Evolutionary conservation across 1,140 invertebrate species (phyloP).

Genomic region (Philotrypesis tridentata): DNA sequence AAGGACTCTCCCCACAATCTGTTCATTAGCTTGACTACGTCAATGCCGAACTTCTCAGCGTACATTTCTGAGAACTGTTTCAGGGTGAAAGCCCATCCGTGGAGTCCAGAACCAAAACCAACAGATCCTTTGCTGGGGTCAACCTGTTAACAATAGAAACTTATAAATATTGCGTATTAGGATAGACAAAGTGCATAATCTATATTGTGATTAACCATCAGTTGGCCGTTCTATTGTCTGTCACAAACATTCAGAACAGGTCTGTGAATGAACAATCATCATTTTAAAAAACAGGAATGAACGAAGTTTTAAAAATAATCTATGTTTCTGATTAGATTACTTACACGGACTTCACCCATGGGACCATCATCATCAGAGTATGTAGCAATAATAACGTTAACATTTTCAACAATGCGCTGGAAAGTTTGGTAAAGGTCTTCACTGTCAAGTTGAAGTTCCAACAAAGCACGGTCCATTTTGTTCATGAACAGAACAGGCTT

Average conservation of each 20-base stretch:
- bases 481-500: slow-evolving; percentile 99
- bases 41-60: slow-evolving; percentile 98
- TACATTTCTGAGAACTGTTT: slow-evolving; percentile 99
- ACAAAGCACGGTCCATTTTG: slow-evolving; percentile 98
- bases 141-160: slow-evolving; percentile 73
- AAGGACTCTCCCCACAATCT: slow-evolving; percentile 98
- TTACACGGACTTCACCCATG: slow-evolving; percentile 97
- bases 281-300: slow-evolving; percentile 45
- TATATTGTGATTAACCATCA: slow-evolving; percentile 51
- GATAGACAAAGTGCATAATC: background rate
- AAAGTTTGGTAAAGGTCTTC: slow-evolving; percentile 99
- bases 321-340: slow-evolving; percentile 55
- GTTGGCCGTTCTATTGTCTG: slow-evolving; percentile 63
- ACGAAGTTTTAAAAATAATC: background rate
- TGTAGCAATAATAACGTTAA: slow-evolving; percentile 99
- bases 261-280: slow-evolving; percentile 70
- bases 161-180: background rate
- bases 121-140: slow-evolving; percentile 98
- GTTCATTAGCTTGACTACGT: slow-evolving; percentile 98
- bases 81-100: slow-evolving; percentile 99
- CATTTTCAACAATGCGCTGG: slow-evolving; percentile 99
- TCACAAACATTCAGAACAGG: slow-evolving; percentile 68
- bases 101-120: slow-evolving; percentile 98
- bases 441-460: slow-evolving; percentile 95
- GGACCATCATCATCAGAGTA: slow-evolving; percentile 97